Base-by-base conservation (phyloP, 2,797 vertebrate species). In the Coendou prehensilis region DNA sequence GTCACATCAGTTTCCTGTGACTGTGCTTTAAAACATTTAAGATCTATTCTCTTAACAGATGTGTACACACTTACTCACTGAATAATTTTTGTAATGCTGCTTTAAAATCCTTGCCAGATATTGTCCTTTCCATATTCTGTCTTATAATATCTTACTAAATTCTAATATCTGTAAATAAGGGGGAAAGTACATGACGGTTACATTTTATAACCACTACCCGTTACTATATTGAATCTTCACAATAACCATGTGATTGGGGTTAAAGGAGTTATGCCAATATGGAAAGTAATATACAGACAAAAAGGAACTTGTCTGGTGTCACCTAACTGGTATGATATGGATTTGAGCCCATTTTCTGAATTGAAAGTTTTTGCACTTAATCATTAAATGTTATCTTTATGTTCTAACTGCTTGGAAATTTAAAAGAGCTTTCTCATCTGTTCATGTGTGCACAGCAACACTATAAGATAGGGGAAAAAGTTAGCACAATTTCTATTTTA, bases 41-140 rank as follows among this genome's bases (percentile, higher is more conserved):
- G 18, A 50, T 23, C 30, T 57, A 50, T 2, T 75, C 13, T 41
- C 10, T 50, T 20, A 78, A 57, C 18, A 73, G 22, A 71, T 37
- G 0, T 64, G 22, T 45, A n/a, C 14, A 33, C 52, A 45, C 73
- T 47, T 63, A 2, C 6, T 89, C 13, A 45, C 0, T 54, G 56
- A 67, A 85, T 14, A 97, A 64, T 82, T 78, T 91, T 76, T 45
- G 14, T 67, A 37, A 69, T 37, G 22, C 22, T 64, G 6, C 17
- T 93, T 95, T 86, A 86, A 96, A 91, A 64, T 76, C 4, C 3
- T 88, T 76, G 50, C 50, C 30, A 69, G 56, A 61, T 75, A 73
- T 73, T 52, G 41, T 41, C 7, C 5, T 84, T 92, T 30, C 9
- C 28, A 41, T 54, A 17, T 63, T 83, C 37, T 47, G 17, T 45